A percentile compares a stretch with the other conserved stretches of the same genome.
These are phyloP conservation scores for Sebastiscus albofasciatus DNA, from an alignment of 2,797 vertebrate species.

Conservation along the genomic window DNA sequence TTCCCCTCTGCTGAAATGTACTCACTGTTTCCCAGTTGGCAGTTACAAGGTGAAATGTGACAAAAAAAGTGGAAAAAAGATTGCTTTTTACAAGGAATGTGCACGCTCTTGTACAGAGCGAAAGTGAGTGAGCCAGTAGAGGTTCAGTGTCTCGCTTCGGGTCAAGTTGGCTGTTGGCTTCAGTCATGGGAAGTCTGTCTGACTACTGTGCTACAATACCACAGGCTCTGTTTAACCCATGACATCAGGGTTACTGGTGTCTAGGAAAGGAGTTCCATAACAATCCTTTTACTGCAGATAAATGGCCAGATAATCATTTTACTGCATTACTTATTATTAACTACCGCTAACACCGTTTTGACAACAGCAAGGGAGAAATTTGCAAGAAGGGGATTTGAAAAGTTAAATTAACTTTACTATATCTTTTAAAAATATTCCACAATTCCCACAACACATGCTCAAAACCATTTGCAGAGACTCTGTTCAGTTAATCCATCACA, in stretches of 20 bases:
- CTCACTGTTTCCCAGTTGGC: constrained; percentile 48
- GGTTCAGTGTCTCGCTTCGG: constrained; percentile 21
- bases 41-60: constrained; percentile 67
- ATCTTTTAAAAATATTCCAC: neutral
- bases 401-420: neutral
- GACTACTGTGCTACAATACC: neutral
- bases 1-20: constrained; percentile 49
- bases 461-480: neutral
- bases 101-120: constrained; percentile 12
- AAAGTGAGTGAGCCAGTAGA: constrained; percentile 31
- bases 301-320: neutral
- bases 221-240: constrained; percentile 1
- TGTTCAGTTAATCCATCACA: neutral
- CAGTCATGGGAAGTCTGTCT: constrained; percentile 9
- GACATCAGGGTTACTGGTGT: neutral
- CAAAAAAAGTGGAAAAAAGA: constrained; percentile 36
- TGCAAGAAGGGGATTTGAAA: neutral
- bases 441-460: neutral
- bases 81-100: constrained; percentile 44
- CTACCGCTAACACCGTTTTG: neutral
- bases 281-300: neutral
- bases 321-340: neutral
- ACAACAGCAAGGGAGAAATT: neutral
- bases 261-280: neutral
- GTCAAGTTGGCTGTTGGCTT: constrained; percentile 31